A percentile compares a stretch with the other conserved stretches of the same genome.
Evolutionary conservation across 2,888 invertebrate species (phyloP).

Genomic region (Drosophila koepferae): DNA sequence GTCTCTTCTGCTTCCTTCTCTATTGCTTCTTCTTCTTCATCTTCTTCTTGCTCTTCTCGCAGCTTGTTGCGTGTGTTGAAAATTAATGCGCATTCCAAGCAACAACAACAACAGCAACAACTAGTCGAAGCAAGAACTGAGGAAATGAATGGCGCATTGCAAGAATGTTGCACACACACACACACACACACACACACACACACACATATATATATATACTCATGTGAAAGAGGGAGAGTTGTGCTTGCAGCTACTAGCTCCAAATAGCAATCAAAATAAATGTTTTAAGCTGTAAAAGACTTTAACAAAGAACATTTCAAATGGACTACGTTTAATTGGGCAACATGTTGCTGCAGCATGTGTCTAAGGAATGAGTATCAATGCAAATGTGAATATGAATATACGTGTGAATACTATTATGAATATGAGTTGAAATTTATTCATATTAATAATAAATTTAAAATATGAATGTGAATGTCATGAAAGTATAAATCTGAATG

Average conservation of each 20-base stretch:
- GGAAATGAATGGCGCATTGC: conserved; percentile 71
- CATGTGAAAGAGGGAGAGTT: not conserved
- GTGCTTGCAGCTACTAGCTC: conserved; percentile 13
- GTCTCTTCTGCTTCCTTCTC: conserved; percentile 9
- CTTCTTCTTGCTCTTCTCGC: conserved; percentile 8
- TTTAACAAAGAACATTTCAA: not conserved
- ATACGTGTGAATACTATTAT: not conserved
- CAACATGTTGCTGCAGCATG: conserved; percentile 29
- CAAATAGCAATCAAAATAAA: conserved; percentile 54
- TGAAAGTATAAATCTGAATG: too few species aligned
- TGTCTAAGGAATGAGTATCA: not conserved
- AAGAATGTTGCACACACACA: conserved; percentile 55
- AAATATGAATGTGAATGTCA: not conserved
- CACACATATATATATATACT: not conserved
- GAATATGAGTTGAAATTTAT: too few species aligned
- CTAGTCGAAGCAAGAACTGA: conserved; percentile 30
- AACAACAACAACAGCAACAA: conserved; percentile 5
- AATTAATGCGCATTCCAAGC: conserved; percentile 80
- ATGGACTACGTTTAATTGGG: not conserved
- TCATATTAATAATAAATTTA: too few species aligned
- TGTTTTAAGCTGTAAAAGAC: conserved; percentile 30
- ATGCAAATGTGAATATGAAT: not conserved
- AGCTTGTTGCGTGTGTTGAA: conserved; percentile 70
- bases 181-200: conserved; percentile 5
- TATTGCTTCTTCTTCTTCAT: not conserved